Conservation (phyloP, 2,888 invertebrate genomes). For the Ethmia dodecea region DNA sequence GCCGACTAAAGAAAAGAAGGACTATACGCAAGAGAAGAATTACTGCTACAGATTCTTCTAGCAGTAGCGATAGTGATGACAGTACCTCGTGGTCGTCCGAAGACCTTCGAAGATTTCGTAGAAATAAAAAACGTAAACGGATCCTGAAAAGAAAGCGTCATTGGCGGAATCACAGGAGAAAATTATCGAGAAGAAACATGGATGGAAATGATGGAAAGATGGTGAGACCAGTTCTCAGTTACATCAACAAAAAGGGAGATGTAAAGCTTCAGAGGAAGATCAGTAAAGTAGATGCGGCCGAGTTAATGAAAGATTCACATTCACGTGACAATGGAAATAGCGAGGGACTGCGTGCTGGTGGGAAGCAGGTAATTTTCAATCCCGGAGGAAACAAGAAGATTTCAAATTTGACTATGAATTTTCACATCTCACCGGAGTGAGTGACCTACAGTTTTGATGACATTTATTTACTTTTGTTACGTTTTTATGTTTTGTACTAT, state of each 20-base stretch:
- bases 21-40: neutral
- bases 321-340: too few relatives aligned
- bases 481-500: too few relatives aligned
- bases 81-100: too few relatives aligned
- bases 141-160: neutral
- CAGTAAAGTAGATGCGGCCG: neutral
- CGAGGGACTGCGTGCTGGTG: too few relatives aligned
- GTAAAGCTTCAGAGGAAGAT: constrained; percentile 15
- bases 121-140: neutral
- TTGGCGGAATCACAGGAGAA: neutral
- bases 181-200: neutral
- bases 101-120: neutral
- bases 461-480: too few relatives aligned
- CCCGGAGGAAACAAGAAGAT: too few relatives aligned
- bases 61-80: constrained; percentile 1
- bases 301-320: constrained; percentile 4
- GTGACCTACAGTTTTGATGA: too few relatives aligned
- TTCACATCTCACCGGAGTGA: too few relatives aligned
- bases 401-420: too few relatives aligned
- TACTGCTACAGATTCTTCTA: neutral
- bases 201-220: constrained; percentile 19
- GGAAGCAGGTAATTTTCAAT: too few relatives aligned
- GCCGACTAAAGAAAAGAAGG: neutral
- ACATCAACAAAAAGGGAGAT: constrained; percentile 26
- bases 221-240: constrained; percentile 29